A percentile compares a stretch with the other conserved stretches of the same genome.
Conservation (phyloP, 2,113 vertebrate species). For the Ageneiosus marmoratus region DNA sequence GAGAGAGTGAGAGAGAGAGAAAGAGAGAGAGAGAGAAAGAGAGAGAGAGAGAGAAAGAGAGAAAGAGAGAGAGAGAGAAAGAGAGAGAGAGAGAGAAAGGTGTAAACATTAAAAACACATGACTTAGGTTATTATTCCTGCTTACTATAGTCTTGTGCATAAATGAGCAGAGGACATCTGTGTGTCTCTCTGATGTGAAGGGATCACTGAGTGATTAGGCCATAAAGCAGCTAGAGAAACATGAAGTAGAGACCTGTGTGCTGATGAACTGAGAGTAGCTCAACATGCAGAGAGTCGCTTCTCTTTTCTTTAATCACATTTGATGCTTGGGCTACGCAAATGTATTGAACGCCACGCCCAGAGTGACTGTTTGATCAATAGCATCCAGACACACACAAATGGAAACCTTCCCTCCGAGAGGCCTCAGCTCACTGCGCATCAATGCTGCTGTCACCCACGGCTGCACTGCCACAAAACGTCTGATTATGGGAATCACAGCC, state of each 20-base stretch:
- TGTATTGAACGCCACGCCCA: conserved; percentile 45
- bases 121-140: conserved; percentile 13
- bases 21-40: too few species aligned
- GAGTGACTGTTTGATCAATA: conserved; percentile 47
- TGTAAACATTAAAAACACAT: too few species aligned
- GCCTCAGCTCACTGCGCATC: conserved; percentile 33
- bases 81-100: neutral
- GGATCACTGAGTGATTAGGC: conserved; percentile 34
- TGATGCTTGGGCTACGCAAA: conserved; percentile 46
- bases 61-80: neutral
- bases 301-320: conserved; percentile 42
- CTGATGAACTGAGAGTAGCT: conserved; percentile 25
- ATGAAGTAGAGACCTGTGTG: conserved; percentile 11
- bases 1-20: too few species aligned
- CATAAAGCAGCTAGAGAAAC: conserved; percentile 15
- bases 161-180: conserved; percentile 10
- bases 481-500: conserved; percentile 12
- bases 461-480: neutral
- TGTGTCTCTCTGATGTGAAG: neutral
- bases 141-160: conserved; percentile 9
- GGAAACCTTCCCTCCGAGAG: conserved; percentile 27
- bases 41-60: too few species aligned
- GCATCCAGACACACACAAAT: conserved; percentile 33
- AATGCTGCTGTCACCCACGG: conserved; percentile 38
- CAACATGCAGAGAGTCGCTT: conserved; percentile 1